These are phyloP conservation scores for Lacanobia wlatinum DNA, from an alignment of 2,888 invertebrate species.

Conservation along the genomic window DNA sequence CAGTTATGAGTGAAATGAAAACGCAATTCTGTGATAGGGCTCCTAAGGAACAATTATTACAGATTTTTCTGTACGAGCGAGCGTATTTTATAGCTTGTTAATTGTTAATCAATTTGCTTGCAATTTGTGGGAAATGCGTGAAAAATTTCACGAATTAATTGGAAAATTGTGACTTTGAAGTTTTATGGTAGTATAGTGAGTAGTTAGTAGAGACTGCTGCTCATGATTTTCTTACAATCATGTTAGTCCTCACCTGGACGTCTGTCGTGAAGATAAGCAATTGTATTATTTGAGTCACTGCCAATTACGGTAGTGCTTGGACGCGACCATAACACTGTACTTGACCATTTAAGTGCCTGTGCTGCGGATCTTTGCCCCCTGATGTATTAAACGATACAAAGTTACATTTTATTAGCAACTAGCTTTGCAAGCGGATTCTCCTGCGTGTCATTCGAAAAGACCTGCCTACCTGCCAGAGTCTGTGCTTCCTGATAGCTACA, in stretches of 20 bases:
- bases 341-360: slow-evolving; percentile 42
- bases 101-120: slow-evolving; percentile 22
- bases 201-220: neutral
- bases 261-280: neutral
- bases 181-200: neutral
- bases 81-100: neutral
- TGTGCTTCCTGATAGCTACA: too few species aligned
- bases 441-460: too few species aligned
- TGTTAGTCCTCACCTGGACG: neutral
- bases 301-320: slow-evolving; percentile 12
- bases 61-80: too few species aligned
- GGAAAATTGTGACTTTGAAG: neutral
- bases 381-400: slow-evolving; percentile 13
- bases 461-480: too few species aligned
- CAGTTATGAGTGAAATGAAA: too few species aligned
- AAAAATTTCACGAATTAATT: neutral
- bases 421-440: neutral
- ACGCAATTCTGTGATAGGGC: too few species aligned
- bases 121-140: too few species aligned
- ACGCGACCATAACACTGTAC: slow-evolving; percentile 11
- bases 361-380: slow-evolving; percentile 11
- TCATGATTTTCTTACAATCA: too few species aligned
- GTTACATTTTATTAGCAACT: neutral
- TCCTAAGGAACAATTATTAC: too few species aligned
- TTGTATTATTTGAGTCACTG: slow-evolving; percentile 21